phyloP scores from a whole-genome alignment of 2,113 vertebrate genomes.

The human (Homo sapiens) region DNA sequence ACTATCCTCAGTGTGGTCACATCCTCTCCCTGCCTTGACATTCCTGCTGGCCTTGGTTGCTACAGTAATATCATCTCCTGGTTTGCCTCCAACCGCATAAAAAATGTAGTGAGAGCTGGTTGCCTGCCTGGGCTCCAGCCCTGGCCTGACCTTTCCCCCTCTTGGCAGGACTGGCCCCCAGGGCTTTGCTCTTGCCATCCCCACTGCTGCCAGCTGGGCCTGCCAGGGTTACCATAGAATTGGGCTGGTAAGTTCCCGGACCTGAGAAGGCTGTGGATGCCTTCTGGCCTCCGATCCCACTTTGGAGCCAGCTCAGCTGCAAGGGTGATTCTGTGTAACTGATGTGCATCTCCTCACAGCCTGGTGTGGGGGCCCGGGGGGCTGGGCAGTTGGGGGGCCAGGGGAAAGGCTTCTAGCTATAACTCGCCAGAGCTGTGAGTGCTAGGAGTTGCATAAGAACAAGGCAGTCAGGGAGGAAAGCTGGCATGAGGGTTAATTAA shows the following conservation, averaged over 20 bases:
- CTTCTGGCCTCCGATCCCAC: background rate
- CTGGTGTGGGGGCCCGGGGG: too few relatives aligned
- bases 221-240: slow-evolving; percentile 31
- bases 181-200: background rate
- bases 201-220: background rate
- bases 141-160: slow-evolving; percentile 48
- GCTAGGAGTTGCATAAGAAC: background rate
- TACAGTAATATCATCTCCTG: slow-evolving; percentile 1
- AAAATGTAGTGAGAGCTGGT: slow-evolving; percentile 18
- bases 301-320: background rate
- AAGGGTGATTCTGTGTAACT: background rate
- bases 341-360: background rate
- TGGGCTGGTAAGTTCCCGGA: background rate
- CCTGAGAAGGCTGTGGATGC: background rate
- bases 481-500: background rate
- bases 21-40: background rate
- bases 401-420: background rate
- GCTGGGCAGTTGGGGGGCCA: too few relatives aligned
- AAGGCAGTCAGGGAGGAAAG: background rate
- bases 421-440: background rate
- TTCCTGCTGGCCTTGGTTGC: background rate
- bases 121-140: slow-evolving; percentile 10
- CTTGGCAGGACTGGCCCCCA: slow-evolving; percentile 39
- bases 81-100: slow-evolving; percentile 6
- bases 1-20: background rate